Percentiles rank a stretch among this genome's conserved stretches.
Evolutionary conservation across 2,797 vertebrate species (phyloP).

Genomic region (Sphenodon punctatus): DNA sequence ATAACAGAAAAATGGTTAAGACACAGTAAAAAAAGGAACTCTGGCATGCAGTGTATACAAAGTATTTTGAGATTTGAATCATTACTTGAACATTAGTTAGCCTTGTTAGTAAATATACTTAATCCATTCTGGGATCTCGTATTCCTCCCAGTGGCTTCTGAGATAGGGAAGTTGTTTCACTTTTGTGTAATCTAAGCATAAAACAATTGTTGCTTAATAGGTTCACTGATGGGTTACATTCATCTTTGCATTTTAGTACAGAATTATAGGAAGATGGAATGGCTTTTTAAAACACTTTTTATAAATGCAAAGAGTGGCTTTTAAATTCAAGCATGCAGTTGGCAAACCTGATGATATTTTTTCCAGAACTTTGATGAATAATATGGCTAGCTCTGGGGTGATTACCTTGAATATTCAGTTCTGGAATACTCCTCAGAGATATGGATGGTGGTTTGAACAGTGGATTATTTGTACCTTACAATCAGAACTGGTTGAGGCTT

Average conservation of each 20-base stretch:
- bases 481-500: background rate
- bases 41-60: too few relatives aligned
- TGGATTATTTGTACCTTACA: background rate
- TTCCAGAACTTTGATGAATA: background rate
- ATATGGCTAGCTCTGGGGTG: fast-evolving
- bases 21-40: too few relatives aligned
- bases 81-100: background rate
- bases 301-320: background rate
- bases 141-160: background rate
- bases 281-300: background rate
- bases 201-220: background rate
- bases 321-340: background rate
- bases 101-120: background rate
- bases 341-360: background rate
- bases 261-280: background rate
- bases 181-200: background rate
- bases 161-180: background rate
- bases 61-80: background rate
- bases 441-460: background rate
- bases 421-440: background rate
- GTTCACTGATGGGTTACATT: background rate
- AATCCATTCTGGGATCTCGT: background rate
- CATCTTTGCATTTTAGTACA: background rate
- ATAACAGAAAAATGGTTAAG: too few relatives aligned
- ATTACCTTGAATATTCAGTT: background rate